Conservation (phyloP, 2,888 invertebrate species). For the Tromatobia lineatoria region DNA sequence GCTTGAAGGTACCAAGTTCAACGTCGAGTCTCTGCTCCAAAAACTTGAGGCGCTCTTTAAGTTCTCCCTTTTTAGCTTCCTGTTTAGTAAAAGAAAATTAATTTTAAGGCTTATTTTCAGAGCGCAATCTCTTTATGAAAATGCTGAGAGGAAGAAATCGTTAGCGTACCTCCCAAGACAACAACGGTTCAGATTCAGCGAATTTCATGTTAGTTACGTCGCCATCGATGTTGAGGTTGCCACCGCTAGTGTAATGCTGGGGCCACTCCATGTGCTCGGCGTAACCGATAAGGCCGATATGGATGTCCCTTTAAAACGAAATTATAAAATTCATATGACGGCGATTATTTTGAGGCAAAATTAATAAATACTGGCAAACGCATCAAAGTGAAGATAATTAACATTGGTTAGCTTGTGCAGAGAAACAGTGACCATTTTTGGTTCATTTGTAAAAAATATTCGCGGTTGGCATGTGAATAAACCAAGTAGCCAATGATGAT, state of each 20-base stretch:
- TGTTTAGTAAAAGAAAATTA: constrained; percentile 60
- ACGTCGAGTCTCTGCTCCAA: constrained; percentile 85
- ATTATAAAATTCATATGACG: constrained; percentile 59
- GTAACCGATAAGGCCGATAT: constrained; percentile 88
- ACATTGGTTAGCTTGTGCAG: not conserved
- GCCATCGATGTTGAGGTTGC: constrained; percentile 86
- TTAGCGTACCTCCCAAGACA: constrained; percentile 75
- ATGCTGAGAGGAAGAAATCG: not conserved
- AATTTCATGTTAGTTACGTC: constrained; percentile 85
- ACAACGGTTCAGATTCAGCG: constrained; percentile 76
- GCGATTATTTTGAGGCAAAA: not conserved
- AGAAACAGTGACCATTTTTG: too few relatives aligned
- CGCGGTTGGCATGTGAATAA: too few relatives aligned
- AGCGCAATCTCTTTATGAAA: not conserved
- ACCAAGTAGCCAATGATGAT: too few relatives aligned
- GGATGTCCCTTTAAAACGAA: constrained; percentile 86
- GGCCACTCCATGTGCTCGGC: constrained; percentile 87
- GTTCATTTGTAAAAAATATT: too few relatives aligned
- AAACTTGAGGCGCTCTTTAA: constrained; percentile 76
- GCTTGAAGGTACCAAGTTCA: constrained; percentile 85
- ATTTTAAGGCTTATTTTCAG: not conserved
- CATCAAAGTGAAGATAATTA: not conserved
- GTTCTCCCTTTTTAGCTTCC: constrained; percentile 78
- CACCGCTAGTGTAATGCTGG: constrained; percentile 87
- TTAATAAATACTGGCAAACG: not conserved